These are phyloP conservation scores for Patella depressa DNA, from an alignment of 2,888 invertebrate species.

Conservation along the genomic window DNA sequence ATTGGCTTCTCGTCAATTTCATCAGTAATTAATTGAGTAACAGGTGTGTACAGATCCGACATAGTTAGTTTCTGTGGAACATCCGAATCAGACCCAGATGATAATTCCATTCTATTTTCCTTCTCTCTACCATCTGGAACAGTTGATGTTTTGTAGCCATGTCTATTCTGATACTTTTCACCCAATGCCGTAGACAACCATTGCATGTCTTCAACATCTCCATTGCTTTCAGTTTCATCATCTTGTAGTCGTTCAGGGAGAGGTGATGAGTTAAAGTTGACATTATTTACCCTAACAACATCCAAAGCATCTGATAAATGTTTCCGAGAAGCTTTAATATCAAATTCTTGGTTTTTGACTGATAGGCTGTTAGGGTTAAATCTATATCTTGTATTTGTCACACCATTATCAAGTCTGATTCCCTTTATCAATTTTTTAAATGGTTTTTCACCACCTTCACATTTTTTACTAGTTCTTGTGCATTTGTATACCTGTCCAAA, in stretches of 20 bases:
- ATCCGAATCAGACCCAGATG: neutral
- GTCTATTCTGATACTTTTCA: neutral
- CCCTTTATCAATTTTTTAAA: neutral
- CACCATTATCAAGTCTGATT: neutral
- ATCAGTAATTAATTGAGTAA: neutral
- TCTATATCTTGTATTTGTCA: neutral
- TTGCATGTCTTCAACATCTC: neutral
- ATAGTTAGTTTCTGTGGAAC: neutral
- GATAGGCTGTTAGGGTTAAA: too few relatives aligned
- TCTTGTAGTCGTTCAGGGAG: neutral
- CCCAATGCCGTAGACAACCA: neutral
- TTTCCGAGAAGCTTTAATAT: neutral
- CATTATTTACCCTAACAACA: neutral
- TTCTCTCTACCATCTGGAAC: neutral
- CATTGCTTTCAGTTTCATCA: neutral
- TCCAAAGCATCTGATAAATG: neutral
- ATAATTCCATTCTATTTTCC: neutral
- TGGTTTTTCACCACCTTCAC: neutral
- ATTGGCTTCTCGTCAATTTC: neutral
- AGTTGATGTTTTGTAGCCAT: neutral
- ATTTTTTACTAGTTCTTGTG: neutral
- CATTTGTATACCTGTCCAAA: neutral
- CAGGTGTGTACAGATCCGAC: neutral
- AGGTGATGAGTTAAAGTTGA: neutral
- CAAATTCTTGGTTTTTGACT: neutral